Base-by-base conservation (phyloP, 2,797 vertebrate species). In the Euphonia xanthogaster region DNA sequence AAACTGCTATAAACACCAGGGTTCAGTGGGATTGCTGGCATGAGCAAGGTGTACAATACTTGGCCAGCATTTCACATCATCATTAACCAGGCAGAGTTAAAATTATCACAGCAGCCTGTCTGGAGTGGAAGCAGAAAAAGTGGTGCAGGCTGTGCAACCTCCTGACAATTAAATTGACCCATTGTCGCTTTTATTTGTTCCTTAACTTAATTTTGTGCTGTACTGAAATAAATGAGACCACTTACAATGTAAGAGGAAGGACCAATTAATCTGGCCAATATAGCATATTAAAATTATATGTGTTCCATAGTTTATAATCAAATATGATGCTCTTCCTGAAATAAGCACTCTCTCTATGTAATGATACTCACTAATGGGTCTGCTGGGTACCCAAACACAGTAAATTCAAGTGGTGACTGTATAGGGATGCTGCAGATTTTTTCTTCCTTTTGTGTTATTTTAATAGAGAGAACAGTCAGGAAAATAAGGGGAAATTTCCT, bases 321-420 rank as follows among this genome's bases (percentile, higher is more conserved):
- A 91, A 84, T 86, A 77, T 31, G 65, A 68, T 71, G 53, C 15
- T 92, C 7, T 70, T 92, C 70, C 51, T 85, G 93, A 94, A 93
- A 90, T 81, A 93, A 94, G 54, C 71, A 76, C 70, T 88, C 20
- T 57, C 47, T 92, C 81, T 30, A 48, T 85, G 53, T 25, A 88
- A 70, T 63, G 74, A 88, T 90, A 78, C 76, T 57, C 74, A 44
- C 70, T 92, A 95, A 80, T 85, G 53, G 67, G 74, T 73, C 88
- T 82, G 16, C 66, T 71, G 83, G 40, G 71, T 86, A 76, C 40
- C n/a, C 63, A 62, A 76, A 27, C 27, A 39, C 71, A 60, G 58
- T 88, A 84, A 91, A 92, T 92, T 81, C 73, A 40, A 75, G 63
- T 50, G 9, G 80, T 40, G 40, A 20, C 65, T 76, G 9, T 7